Percentiles rank a stretch among this genome's conserved stretches.
These are phyloP conservation scores for Mormyrus hasselquistii DNA, from an alignment of 2,797 vertebrate species.

Conservation along the genomic window DNA sequence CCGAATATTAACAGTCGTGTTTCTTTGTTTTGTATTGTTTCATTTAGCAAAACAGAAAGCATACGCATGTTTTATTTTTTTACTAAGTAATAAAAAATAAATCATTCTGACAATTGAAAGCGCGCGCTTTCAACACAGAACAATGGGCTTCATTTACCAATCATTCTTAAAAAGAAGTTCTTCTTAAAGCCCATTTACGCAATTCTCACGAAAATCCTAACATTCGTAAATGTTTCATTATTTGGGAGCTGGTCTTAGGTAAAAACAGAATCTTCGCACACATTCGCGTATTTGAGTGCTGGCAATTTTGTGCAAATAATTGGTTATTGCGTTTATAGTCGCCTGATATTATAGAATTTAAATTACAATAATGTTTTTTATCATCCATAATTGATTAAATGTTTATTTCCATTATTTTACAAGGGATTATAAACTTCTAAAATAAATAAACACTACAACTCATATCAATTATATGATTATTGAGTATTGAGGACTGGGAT, in stretches of 20 bases:
- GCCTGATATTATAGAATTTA: background rate
- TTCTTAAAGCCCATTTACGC: background rate
- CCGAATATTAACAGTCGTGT: background rate
- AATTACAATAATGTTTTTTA: background rate
- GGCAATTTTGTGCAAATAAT: no score
- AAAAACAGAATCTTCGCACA: no score
- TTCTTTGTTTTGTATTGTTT: background rate
- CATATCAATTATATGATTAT: background rate
- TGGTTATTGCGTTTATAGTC: background rate
- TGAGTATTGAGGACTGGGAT: background rate
- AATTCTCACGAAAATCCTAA: no score
- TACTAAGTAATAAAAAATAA: background rate
- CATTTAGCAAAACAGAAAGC: background rate
- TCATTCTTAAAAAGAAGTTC: background rate
- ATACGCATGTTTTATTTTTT: background rate
- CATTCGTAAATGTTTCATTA: no score
- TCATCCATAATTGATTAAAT: background rate
- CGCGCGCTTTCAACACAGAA: background rate
- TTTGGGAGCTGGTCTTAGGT: no score
- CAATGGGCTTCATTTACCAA: background rate
- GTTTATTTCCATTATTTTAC: background rate
- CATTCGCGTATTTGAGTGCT: no score
- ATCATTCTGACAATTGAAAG: background rate
- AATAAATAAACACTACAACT: background rate
- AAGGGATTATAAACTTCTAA: background rate